These are phyloP conservation scores for Epizoanthus fatuus DNA, from an alignment of 92 coral and sea anemone species.

Conservation along the genomic window DNA sequence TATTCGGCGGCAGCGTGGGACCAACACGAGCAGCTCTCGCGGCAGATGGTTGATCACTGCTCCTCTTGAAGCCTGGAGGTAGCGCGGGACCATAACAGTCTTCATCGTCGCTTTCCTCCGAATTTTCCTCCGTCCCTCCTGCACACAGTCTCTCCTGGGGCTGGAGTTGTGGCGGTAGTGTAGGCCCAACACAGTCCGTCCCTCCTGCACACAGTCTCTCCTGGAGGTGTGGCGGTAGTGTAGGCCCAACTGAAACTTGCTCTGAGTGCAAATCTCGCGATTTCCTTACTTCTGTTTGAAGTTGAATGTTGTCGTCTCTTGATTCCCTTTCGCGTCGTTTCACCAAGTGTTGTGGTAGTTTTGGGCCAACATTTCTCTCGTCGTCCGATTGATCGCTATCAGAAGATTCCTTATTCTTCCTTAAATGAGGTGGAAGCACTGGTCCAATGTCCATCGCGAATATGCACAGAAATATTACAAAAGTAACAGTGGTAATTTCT, in stretches of 20 bases:
- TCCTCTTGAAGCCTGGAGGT: constrained; percentile 82
- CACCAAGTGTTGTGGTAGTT: constrained; percentile 15
- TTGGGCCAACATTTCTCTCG: constrained; percentile 26
- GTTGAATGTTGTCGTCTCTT: background rate
- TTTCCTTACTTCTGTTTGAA: background rate
- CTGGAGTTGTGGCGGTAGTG: constrained; percentile 20
- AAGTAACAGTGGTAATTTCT: background rate
- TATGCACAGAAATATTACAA: background rate
- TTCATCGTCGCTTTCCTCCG: constrained; percentile 70
- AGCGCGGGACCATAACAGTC: constrained; percentile 90
- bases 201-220: background rate
- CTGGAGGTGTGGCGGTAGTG: constrained; percentile 20
- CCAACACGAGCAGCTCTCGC: constrained; percentile 26
- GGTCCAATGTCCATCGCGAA: constrained; percentile 92
- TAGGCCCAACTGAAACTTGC: constrained; percentile 36
- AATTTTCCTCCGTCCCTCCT: constrained; percentile 3
- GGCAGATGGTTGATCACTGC: background rate
- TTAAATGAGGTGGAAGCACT: constrained; percentile 83
- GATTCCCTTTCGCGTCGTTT: background rate
- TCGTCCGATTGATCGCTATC: constrained; percentile 31
- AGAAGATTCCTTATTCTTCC: constrained; percentile 35
- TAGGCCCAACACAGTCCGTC: constrained; percentile 33
- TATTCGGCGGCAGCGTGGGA: constrained; percentile 62
- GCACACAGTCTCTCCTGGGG: constrained; percentile 9
- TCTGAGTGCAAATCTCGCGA: background rate